Percentiles rank a stretch among this genome's conserved stretches.
Conservation (phyloP, 1,140 invertebrate genomes). For the Catajapyx aquilonaris region DNA sequence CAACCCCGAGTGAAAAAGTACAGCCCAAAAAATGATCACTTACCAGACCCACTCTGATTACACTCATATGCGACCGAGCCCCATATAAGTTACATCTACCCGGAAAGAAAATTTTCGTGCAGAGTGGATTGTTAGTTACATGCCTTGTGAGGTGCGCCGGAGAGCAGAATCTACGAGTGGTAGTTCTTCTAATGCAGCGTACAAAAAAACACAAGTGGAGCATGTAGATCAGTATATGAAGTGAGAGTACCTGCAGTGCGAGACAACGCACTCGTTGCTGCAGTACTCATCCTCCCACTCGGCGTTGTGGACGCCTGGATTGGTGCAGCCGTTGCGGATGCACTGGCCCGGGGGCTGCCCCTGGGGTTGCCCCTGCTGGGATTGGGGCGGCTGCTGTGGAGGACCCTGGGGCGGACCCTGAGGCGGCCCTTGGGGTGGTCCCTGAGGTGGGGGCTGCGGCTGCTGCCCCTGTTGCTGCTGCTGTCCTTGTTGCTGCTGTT, state of each 20-base stretch:
- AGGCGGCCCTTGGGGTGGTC: conserved; percentile 20
- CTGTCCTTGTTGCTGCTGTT: conserved; percentile 26
- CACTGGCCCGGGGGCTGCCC: conserved; percentile 32
- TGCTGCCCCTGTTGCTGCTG: conserved; percentile 18
- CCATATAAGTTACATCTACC: conserved; percentile 1
- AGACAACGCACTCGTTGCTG: conserved; percentile 91
- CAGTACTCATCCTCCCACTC: conserved; percentile 97
- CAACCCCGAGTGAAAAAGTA: conserved; percentile 4
- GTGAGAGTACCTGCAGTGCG: conserved; percentile 60
- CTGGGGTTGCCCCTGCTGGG: background rate
- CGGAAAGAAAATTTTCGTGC: conserved; percentile 4
- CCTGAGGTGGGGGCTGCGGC: conserved; percentile 21
- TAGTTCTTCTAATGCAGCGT: background rate
- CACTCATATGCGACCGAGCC: too few species aligned
- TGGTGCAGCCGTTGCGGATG: conserved; percentile 73
- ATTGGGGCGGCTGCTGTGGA: conserved; percentile 1
- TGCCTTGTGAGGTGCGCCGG: background rate
- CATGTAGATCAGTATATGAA: conserved; percentile 2
- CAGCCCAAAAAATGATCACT: conserved; percentile 1
- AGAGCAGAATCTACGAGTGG: background rate
- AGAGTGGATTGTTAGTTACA: background rate
- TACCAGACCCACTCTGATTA: too few species aligned
- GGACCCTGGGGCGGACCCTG: conserved; percentile 15
- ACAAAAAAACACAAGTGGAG: conserved; percentile 1
- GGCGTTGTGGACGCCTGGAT: conserved; percentile 69